Percentiles rank a stretch among this genome's conserved stretches.
Evolutionary conservation across 2,888 invertebrate species (phyloP).

Genomic region (Leptura quadrifasciata): DNA sequence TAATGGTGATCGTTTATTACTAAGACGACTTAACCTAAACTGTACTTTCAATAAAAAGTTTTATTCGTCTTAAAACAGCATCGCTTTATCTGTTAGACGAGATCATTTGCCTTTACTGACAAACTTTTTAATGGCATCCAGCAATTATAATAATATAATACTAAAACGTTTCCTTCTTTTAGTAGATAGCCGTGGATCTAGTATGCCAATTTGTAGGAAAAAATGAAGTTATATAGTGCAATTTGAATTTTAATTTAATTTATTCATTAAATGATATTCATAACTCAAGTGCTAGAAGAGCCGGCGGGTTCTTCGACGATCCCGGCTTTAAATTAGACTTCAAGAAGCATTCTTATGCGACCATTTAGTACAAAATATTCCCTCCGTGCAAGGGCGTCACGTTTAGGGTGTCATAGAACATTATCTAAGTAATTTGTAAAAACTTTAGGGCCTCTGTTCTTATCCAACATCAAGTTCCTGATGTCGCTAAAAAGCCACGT

Average conservation of each 20-base stretch:
- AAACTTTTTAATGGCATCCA: no score
- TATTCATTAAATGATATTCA: conserved; percentile 32
- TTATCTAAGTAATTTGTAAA: not conserved
- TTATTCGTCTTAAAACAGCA: no score
- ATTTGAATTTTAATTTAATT: conserved; percentile 27
- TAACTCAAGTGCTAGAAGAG: conserved; percentile 18
- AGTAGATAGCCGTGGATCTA: not conserved
- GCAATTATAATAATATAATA: no score
- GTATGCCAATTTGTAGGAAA: not conserved
- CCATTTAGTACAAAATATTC: conserved; percentile 5
- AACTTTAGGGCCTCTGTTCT: no score
- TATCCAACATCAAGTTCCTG: no score
- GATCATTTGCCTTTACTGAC: no score
- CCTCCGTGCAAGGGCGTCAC: conserved; percentile 9
- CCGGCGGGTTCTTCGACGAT: not conserved
- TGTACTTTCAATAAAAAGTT: no score
- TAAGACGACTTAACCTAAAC: no score
- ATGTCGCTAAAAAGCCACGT: no score
- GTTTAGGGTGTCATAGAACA: not conserved
- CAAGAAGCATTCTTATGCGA: conserved; percentile 9
- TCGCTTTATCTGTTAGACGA: no score
- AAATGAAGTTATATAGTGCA: not conserved
- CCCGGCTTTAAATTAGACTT: conserved; percentile 14
- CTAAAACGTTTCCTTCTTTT: not conserved
- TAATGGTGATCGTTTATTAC: no score